Conservation (phyloP, 2,888 invertebrate species). For the Ornithoptera priamus region DNA sequence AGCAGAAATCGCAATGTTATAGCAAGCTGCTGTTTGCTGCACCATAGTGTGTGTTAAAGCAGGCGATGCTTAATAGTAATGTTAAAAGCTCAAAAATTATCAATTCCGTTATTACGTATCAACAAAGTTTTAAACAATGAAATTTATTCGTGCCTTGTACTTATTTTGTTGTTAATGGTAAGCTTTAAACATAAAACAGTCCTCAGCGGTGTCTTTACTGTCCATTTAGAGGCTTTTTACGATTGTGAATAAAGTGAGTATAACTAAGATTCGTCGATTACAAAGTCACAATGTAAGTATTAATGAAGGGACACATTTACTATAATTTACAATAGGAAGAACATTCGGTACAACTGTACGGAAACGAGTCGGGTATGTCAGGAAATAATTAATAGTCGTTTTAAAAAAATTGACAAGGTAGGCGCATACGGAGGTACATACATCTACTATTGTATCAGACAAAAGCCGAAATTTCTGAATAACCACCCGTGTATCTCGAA, state of each 20-base stretch:
- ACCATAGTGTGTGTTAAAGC: too few species aligned
- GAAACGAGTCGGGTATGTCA: constrained; percentile 54
- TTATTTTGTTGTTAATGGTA: not conserved
- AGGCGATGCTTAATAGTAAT: too few species aligned
- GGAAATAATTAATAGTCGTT: constrained; percentile 64
- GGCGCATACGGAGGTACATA: constrained; percentile 54
- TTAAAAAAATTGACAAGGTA: constrained; percentile 59
- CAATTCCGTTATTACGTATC: not conserved
- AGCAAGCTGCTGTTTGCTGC: too few species aligned
- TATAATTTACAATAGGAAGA: constrained; percentile 39
- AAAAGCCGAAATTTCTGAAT: constrained; percentile 69
- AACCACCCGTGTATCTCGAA: constrained; percentile 66
- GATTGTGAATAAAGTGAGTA: not conserved
- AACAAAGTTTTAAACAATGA: not conserved
- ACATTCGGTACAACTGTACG: constrained; percentile 42
- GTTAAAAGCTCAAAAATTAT: not conserved
- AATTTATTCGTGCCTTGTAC: not conserved
- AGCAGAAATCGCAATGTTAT: too few species aligned
- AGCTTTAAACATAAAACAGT: constrained; percentile 1
- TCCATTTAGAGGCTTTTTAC: constrained; percentile 12
- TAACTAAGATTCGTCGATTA: not conserved
- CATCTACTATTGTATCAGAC: constrained; percentile 51
- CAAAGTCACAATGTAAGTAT: constrained; percentile 13
- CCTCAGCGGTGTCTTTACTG: not conserved
- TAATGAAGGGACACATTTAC: constrained; percentile 40